These are phyloP conservation scores for Neogale vison DNA, from an alignment of 2,113 vertebrate species.

Conservation along the genomic window DNA sequence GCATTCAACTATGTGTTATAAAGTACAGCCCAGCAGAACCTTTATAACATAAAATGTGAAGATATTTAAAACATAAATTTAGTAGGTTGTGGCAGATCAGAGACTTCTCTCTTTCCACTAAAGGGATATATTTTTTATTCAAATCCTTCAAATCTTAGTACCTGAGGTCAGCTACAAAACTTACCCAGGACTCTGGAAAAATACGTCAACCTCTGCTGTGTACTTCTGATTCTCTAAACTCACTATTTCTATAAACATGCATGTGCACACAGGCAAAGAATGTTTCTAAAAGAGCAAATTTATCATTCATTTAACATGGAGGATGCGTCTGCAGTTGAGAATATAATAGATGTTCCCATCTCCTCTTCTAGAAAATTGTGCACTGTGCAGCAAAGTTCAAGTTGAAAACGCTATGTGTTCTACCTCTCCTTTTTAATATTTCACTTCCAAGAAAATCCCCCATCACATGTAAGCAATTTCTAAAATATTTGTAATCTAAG, in stretches of 20 bases:
- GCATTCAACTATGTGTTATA: slow-evolving; percentile 34
- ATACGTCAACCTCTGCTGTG: neutral
- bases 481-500: slow-evolving; percentile 16
- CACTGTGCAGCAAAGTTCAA: neutral
- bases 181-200: neutral
- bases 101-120: slow-evolving; percentile 20
- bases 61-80: slow-evolving; percentile 65
- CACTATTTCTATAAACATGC: neutral
- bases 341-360: neutral
- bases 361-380: neutral
- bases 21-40: slow-evolving; percentile 28
- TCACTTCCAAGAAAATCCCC: neutral
- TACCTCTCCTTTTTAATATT: slow-evolving; percentile 37
- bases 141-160: slow-evolving; percentile 19
- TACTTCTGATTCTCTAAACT: neutral
- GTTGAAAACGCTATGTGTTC: neutral
- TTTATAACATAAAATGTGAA: slow-evolving; percentile 46
- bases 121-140: slow-evolving; percentile 28
- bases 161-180: slow-evolving; percentile 15
- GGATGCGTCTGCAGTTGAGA: neutral
- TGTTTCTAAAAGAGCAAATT: neutral
- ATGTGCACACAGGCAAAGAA: neutral
- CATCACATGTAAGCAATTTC: neutral
- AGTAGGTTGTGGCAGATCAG: neutral
- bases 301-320: neutral